Base-by-base conservation (phyloP, 2,888 invertebrate species). In the Eudasyphora cyanicolor region DNA sequence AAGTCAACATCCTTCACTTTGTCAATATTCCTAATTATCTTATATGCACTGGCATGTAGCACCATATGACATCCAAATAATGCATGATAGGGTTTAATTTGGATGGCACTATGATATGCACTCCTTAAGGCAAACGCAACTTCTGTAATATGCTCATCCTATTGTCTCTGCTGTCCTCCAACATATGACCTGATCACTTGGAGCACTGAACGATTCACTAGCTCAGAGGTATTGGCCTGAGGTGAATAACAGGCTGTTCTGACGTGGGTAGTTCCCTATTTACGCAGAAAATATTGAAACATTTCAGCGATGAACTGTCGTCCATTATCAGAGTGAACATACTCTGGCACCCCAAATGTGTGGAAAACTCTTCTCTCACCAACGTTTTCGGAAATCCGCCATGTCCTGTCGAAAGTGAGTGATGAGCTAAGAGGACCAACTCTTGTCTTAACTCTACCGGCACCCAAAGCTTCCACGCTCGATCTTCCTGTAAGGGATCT, bases 211-310 rank as follows among this genome's bases (percentile, higher is more conserved):
- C 80, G 3, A 76, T 84, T 82, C 1, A 54, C 78, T 38, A 76
- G 54, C 24, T 84, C 83, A 7, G 70, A 70, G 6, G 79, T 51
- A 27, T 83, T 83, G 0, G 83, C 77, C 51, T 84, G 78, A 2
- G 84, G 84, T 1, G 74, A 49, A 21, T 78, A 78, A 4, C 54
- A 74, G 0, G 49, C 82, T 8, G 78, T 78, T 21, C 42, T 71
- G 3, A 79, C 32, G 17, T 79, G 79, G 1, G 5, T 62, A 0
- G 71, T 32, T 4, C 82, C 82, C 29, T 75, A 75, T 0, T 5
- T n/a, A 7, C n/a, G 8, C 4, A 82, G 38, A 29, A 82, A 74
- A 12, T 73, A 27, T 14, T 4, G 6, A 32, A 82, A 49, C 6
- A 32, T 17, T 0, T 54, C 32, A 1, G 77, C 77, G 1, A 60